A percentile compares a stretch with the other conserved stretches of the same genome.
Evolutionary conservation across 2,113 vertebrate genomes (phyloP).

Genomic region (Gavialis gangeticus): DNA sequence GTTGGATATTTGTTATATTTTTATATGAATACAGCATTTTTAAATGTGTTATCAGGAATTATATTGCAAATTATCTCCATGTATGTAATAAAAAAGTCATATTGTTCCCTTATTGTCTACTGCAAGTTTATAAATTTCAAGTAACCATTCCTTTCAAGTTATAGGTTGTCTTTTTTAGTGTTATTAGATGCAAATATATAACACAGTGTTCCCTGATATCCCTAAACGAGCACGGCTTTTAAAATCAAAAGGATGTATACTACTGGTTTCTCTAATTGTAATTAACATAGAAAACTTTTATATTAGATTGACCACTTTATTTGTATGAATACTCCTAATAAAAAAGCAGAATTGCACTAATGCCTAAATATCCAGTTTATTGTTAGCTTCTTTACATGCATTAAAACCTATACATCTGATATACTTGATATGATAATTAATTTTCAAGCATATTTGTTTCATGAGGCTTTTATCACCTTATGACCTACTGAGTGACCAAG

Average conservation of each 20-base stretch:
- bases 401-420: slow-evolving; percentile 32
- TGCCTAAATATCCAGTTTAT: slow-evolving; percentile 7
- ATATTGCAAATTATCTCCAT: slow-evolving; percentile 26
- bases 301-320: neutral
- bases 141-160: slow-evolving; percentile 1
- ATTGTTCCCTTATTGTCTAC: neutral
- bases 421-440: neutral
- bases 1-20: neutral
- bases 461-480: slow-evolving; percentile 36
- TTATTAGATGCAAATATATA: slow-evolving; percentile 3
- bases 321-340: slow-evolving; percentile 36
- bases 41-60: neutral
- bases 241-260: neutral
- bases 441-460: slow-evolving; percentile 35
- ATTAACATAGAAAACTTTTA: neutral
- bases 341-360: slow-evolving; percentile 3
- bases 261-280: neutral
- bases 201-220: neutral
- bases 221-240: neutral
- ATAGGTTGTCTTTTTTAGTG: slow-evolving; percentile 8
- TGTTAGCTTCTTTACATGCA: slow-evolving; percentile 17
- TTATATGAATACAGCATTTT: neutral
- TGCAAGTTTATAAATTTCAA: neutral
- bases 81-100: neutral
- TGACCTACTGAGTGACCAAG: neutral